Evolutionary conservation across 2,113 vertebrate genomes (phyloP).

Genomic region (Ailurus styani): DNA sequence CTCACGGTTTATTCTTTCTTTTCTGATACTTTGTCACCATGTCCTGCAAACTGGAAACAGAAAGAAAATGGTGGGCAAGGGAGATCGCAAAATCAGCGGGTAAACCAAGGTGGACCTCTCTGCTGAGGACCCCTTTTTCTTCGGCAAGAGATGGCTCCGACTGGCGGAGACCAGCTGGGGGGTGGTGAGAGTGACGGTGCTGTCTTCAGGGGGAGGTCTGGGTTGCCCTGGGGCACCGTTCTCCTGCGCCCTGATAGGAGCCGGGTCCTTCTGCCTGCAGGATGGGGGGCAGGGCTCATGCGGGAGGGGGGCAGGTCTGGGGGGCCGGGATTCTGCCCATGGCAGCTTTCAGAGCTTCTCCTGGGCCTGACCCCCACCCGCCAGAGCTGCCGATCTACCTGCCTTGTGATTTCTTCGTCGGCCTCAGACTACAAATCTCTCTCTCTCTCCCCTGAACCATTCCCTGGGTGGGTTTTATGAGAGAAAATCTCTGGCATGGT

Average conservation of each 20-base stretch:
- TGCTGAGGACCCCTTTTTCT: background rate
- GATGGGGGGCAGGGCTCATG: background rate
- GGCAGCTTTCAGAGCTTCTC: background rate
- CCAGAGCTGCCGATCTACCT: background rate
- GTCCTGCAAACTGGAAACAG: constrained; percentile 94
- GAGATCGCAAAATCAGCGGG: background rate
- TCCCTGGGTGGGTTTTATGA: constrained; percentile 69
- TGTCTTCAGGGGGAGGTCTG: background rate
- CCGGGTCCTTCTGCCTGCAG: background rate
- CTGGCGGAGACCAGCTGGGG: background rate
- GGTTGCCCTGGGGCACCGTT: background rate
- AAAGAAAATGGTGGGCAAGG: constrained; percentile 72
- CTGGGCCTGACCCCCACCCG: background rate
- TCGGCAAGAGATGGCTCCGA: constrained; percentile 44
- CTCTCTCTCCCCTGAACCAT: constrained; percentile 40
- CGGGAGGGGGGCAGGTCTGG: background rate
- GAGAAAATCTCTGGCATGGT: constrained; percentile 68
- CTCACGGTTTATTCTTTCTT: constrained; percentile 98
- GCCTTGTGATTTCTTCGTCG: background rate
- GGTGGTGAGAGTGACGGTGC: background rate
- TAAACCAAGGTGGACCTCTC: background rate
- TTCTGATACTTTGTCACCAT: constrained; percentile 99
- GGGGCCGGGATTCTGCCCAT: background rate
- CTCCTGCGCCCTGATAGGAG: background rate
- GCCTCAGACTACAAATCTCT: constrained; percentile 57